phyloP scores from a whole-genome alignment of 1,140 invertebrate species.

The Drosophila orena region DNA sequence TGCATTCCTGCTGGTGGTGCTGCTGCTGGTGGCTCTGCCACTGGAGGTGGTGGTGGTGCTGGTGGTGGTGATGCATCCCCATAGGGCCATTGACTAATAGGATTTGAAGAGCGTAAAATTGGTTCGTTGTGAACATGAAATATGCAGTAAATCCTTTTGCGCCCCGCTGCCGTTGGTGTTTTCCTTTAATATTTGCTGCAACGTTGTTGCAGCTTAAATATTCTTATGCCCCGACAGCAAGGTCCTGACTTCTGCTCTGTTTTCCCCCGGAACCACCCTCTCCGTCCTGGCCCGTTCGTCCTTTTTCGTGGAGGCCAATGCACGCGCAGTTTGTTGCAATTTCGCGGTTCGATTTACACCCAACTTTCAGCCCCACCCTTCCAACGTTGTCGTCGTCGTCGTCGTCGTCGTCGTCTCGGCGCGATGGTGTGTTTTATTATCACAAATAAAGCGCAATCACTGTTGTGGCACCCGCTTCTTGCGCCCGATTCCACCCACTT shows the following conservation, averaged over 20 bases:
- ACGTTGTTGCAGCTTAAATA: slow-evolving; percentile 78
- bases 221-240: slow-evolving; percentile 60
- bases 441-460: slow-evolving; percentile 84
- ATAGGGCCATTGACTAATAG: slow-evolving; percentile 85
- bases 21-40: slow-evolving; percentile 25
- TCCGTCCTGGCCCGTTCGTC: not conserved
- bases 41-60: slow-evolving; percentile 11
- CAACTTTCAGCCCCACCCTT: not conserved
- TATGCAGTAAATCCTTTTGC: slow-evolving; percentile 85
- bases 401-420: slow-evolving; percentile 53
- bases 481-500: slow-evolving; percentile 22
- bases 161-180: slow-evolving; percentile 59
- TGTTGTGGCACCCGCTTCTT: slow-evolving; percentile 74
- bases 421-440: slow-evolving; percentile 84
- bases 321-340: slow-evolving; percentile 82
- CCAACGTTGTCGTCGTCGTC: slow-evolving; percentile 41
- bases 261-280: slow-evolving; percentile 13
- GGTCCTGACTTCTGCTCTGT: slow-evolving; percentile 74
- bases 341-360: slow-evolving; percentile 77
- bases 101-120: slow-evolving; percentile 85
- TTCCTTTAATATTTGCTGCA: slow-evolving; percentile 81
- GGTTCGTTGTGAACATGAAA: slow-evolving; percentile 85
- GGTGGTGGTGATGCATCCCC: slow-evolving; percentile 58
- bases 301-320: slow-evolving; percentile 59
- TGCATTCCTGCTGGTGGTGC: slow-evolving; percentile 16